Base-by-base conservation (phyloP, 2,113 vertebrate species). In the Epinephelus fuscoguttatus region DNA sequence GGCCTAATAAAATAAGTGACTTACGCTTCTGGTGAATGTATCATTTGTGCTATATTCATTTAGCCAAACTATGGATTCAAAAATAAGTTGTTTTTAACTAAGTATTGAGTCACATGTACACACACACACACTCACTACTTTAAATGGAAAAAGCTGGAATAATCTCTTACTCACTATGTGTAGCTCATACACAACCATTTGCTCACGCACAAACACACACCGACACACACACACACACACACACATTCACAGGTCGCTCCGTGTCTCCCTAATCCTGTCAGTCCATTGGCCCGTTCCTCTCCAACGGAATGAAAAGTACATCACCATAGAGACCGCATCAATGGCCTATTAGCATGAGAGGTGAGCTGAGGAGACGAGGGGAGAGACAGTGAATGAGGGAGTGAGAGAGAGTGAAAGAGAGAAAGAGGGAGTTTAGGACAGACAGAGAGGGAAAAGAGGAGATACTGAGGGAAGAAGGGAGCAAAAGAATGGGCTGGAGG, bases 321-420 rank as follows among this genome's bases (percentile, higher is more conserved):
- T 92, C 90, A 62, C 92, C 89, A 94, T 92, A 85, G 92, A 89
- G 85, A 93, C 91, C 30, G 23, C 71, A 82, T 92, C 86, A 93
- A 90, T 93, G 81, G 84, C 63, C 81, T 78, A 42, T 79, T 89
- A 74, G 82, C 63, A 64, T 82, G 78, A 84, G 92, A 92, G 90
- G 85, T 92, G 84, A 90, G 77, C 62, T 85, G 73, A 82, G 78
- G 81, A 86, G 81, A 84, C 15, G 37, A 56, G 72, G 27, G 57
- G 47, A 45, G 63, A 50, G 78, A 69, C 15, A 21, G 13, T 55
- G 82, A 78, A 52, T 56, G 49, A 49, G 10, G 37, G 71, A 27
- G 64, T 27, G 64, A 21, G 62, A n/a, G 62, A n/a, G 27, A 7
- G 25, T 2, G 68, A 7, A 27, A 4, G 3, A 23, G 57, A 18